phyloP scores from a whole-genome alignment of 1,140 invertebrate genomes.

The Heliothis subflexa region DNA sequence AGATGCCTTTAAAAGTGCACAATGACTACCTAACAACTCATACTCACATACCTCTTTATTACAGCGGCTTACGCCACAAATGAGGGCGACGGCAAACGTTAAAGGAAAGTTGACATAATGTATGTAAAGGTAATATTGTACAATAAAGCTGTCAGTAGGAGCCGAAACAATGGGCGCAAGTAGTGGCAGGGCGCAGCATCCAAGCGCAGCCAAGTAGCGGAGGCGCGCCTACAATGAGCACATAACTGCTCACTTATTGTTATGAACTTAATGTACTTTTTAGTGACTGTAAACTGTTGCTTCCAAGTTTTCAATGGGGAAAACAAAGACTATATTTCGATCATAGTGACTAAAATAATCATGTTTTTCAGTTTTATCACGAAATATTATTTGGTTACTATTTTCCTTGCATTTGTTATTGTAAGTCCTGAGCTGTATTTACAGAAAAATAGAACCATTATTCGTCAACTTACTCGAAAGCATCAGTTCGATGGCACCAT shows the following conservation, averaged over 20 bases:
- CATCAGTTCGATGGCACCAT: conserved; percentile 26
- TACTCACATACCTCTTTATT: too few species aligned
- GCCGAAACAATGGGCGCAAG: conserved; percentile 5
- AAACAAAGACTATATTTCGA: too few species aligned
- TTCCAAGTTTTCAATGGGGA: neutral
- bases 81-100: conserved; percentile 26
- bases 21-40: too few species aligned
- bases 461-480: neutral
- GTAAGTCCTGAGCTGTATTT: too few species aligned
- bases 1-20: too few species aligned
- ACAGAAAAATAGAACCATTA: neutral
- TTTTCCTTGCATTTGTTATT: too few species aligned
- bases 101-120: conserved; percentile 29
- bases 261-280: neutral
- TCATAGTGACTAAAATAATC: too few species aligned
- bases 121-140: conserved; percentile 13
- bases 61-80: too few species aligned
- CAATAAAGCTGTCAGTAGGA: conserved; percentile 4
- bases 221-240: conserved; percentile 6
- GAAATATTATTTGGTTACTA: too few species aligned
- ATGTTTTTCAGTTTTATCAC: too few species aligned
- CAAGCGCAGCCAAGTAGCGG: neutral
- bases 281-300: neutral
- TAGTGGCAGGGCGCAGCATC: conserved; percentile 21
- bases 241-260: conserved; percentile 12